These are phyloP conservation scores for Nymphalis c-album DNA, from an alignment of 2,888 invertebrate species.

Conservation along the genomic window DNA sequence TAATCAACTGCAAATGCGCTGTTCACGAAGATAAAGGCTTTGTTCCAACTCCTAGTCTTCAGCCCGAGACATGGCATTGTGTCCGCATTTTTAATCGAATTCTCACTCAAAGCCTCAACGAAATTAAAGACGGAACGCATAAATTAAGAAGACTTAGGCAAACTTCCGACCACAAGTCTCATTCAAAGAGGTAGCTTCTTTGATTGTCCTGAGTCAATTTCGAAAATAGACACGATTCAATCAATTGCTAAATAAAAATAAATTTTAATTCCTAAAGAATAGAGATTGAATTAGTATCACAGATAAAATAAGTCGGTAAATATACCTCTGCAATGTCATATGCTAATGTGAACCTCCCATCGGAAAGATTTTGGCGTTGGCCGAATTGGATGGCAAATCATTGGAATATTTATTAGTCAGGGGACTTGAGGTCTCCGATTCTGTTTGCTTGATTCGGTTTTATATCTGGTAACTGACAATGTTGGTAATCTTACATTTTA, in stretches of 20 bases:
- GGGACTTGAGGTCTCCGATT: slow-evolving; percentile 58
- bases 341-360: slow-evolving; percentile 70
- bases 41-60: slow-evolving; percentile 47
- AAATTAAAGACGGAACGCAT: slow-evolving; percentile 73
- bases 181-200: slow-evolving; percentile 57
- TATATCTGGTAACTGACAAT: slow-evolving; percentile 36
- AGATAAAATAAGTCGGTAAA: slow-evolving; percentile 26
- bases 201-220: slow-evolving; percentile 25
- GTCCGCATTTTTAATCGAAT: slow-evolving; percentile 68
- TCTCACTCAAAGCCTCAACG: slow-evolving; percentile 51
- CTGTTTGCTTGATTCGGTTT: slow-evolving; percentile 48
- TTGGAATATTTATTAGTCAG: slow-evolving; percentile 75
- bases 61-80: slow-evolving; percentile 54
- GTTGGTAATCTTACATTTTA: slow-evolving; percentile 3
- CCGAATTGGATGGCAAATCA: slow-evolving; percentile 73
- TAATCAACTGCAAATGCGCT: slow-evolving; percentile 33
- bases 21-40: slow-evolving; percentile 49
- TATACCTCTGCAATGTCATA: slow-evolving; percentile 54
- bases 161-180: slow-evolving; percentile 64
- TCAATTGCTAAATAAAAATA: slow-evolving; percentile 7
- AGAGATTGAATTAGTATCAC: slow-evolving; percentile 37
- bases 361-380: slow-evolving; percentile 69
- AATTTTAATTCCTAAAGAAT: slow-evolving; percentile 25
- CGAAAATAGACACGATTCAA: slow-evolving; percentile 8
- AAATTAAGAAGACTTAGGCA: slow-evolving; percentile 69